Conservation (phyloP, 2,888 invertebrate genomes). For the Tuberolachnus salignus region DNA sequence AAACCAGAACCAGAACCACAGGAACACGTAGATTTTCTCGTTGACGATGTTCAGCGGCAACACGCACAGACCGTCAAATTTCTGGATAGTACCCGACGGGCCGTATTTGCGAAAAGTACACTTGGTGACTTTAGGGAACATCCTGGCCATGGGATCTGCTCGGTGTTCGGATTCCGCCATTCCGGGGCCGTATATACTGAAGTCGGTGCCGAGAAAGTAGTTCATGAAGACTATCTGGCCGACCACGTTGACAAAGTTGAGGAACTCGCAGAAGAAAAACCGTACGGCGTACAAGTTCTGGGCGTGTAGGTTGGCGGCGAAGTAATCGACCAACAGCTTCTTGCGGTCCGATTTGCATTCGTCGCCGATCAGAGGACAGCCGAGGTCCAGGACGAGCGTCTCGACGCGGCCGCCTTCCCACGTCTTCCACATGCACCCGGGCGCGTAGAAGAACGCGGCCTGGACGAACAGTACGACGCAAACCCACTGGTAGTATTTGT, state of each 20-base stretch:
- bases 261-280: slow-evolving; percentile 76
- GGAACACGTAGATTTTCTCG: slow-evolving; percentile 85
- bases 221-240: slow-evolving; percentile 80
- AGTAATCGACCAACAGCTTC: slow-evolving; percentile 82
- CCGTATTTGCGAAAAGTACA: slow-evolving; percentile 90
- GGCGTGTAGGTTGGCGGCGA: slow-evolving; percentile 76
- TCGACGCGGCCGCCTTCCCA: slow-evolving; percentile 83
- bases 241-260: slow-evolving; percentile 79
- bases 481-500: slow-evolving; percentile 96
- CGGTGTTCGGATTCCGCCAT: slow-evolving; percentile 80
- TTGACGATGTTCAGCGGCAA: slow-evolving; percentile 90
- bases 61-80: slow-evolving; percentile 87
- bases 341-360: slow-evolving; percentile 82
- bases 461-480: slow-evolving; percentile 84
- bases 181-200: slow-evolving; percentile 77
- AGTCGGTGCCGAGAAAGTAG: slow-evolving; percentile 77
- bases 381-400: slow-evolving; percentile 76
- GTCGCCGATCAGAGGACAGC: slow-evolving; percentile 79
- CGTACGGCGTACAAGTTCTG: slow-evolving; percentile 80
- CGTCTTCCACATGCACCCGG: slow-evolving; percentile 83
- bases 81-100: slow-evolving; percentile 82
- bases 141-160: slow-evolving; percentile 80
- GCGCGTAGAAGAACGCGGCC: slow-evolving; percentile 82
- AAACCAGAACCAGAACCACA: slow-evolving; percentile 88
- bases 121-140: slow-evolving; percentile 90